Conservation (phyloP, 2,113 vertebrate genomes). For the Brienomyrus longianalis region DNA sequence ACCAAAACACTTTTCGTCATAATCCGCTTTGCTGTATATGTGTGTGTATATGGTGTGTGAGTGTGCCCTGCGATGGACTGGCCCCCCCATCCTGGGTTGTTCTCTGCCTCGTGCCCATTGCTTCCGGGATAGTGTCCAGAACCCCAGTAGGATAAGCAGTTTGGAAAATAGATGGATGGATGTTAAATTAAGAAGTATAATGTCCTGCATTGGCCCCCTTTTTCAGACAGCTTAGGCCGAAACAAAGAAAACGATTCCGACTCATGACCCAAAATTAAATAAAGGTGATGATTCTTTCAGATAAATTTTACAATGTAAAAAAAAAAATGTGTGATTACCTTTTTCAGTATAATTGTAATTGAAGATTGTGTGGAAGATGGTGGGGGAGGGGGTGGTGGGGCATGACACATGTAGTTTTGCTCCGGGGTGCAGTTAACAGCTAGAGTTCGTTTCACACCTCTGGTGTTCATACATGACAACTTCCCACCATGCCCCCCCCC, state of each 20-base stretch:
- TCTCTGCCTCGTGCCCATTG: too few species aligned
- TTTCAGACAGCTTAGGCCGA: neutral
- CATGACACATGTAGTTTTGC: slow-evolving; percentile 22
- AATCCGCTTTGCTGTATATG: neutral
- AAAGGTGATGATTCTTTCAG: neutral
- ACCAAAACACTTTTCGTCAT: neutral
- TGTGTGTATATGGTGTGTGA: too few species aligned
- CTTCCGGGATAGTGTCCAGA: too few species aligned
- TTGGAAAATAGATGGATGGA: too few species aligned
- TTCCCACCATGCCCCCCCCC: neutral
- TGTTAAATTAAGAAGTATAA: neutral
- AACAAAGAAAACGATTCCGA: neutral
- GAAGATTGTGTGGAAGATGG: too few species aligned
- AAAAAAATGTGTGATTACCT: neutral
- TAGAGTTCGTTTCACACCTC: slow-evolving; percentile 14
- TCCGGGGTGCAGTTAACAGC: slow-evolving; percentile 19
- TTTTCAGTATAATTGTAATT: neutral
- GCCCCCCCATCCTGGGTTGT: too few species aligned
- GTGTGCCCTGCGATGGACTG: too few species aligned
- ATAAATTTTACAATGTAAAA: neutral
- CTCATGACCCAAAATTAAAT: neutral
- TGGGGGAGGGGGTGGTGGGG: neutral
- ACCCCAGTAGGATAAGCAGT: too few species aligned
- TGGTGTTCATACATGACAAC: neutral
- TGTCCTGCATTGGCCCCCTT: neutral